Evolutionary conservation across 2,797 vertebrate species (phyloP).

Genomic region (Channallabes apus): DNA sequence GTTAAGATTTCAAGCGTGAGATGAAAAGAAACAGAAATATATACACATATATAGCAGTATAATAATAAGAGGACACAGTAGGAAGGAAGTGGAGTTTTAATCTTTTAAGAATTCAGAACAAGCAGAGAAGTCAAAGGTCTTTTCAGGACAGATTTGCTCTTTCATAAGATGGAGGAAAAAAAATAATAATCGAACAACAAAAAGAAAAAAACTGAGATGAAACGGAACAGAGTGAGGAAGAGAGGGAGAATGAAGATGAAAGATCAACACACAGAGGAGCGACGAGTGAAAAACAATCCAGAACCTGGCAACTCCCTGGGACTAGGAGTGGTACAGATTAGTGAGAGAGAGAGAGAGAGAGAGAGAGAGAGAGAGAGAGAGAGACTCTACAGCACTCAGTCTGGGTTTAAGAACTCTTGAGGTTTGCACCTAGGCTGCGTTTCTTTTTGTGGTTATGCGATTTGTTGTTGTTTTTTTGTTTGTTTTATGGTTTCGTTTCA

Average conservation of each 20-base stretch:
- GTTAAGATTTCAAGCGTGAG: not conserved
- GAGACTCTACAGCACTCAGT: slow-evolving; percentile 58
- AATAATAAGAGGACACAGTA: slow-evolving; percentile 50
- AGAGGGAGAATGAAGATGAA: slow-evolving; percentile 34
- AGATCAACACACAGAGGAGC: slow-evolving; percentile 60
- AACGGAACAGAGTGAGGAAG: not conserved
- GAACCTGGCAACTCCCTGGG: not conserved
- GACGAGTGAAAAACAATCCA: slow-evolving; percentile 62
- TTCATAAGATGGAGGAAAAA: slow-evolving; percentile 29
- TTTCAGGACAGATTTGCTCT: not conserved
- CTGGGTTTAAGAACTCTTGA: slow-evolving; percentile 63
- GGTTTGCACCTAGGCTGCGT: slow-evolving; percentile 64
- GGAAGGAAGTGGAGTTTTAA: slow-evolving; percentile 50
- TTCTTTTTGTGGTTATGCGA: slow-evolving; percentile 58
- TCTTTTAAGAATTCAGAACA: slow-evolving; percentile 74
- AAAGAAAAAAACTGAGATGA: slow-evolving; percentile 40
- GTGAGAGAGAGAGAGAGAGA: slow-evolving; percentile 50
- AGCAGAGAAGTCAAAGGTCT: slow-evolving; percentile 60
- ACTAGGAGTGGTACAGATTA: slow-evolving; percentile 3
- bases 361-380: slow-evolving; percentile 33
- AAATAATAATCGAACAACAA: slow-evolving; percentile 53
- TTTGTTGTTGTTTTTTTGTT: slow-evolving; percentile 29
- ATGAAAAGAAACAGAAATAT: not conserved
- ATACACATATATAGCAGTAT: not conserved
- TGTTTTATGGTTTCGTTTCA: slow-evolving; percentile 32